These are phyloP conservation scores for Mastomys coucha DNA, from an alignment of 2,113 vertebrate species.

Conservation along the genomic window DNA sequence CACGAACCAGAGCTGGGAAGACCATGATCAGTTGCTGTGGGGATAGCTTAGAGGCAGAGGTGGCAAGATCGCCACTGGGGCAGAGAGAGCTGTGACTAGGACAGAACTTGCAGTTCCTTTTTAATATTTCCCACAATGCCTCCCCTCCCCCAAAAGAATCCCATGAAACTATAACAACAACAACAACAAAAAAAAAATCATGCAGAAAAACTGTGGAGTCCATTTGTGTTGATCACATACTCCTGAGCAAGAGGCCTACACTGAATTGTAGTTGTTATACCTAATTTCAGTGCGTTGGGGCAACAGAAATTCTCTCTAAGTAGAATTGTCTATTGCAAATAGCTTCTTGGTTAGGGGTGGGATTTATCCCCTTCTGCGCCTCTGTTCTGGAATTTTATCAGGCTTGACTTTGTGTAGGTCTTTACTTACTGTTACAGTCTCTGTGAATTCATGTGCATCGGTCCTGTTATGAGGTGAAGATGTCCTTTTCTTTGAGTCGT, in stretches of 20 bases:
- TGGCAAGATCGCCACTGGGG: no score
- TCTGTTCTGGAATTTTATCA: neutral
- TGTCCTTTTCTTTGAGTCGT: neutral
- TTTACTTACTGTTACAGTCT: neutral
- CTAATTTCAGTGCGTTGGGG: no score
- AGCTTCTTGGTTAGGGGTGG: neutral
- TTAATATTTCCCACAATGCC: no score
- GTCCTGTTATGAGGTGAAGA: neutral
- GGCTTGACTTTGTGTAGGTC: neutral
- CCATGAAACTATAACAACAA: neutral
- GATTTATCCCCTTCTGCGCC: neutral
- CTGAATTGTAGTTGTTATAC: neutral
- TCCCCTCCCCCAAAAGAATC: neutral
- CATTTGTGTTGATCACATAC: neutral
- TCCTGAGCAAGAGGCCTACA: neutral
- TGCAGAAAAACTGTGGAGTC: neutral
- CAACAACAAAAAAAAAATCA: neutral
- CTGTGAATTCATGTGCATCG: neutral
- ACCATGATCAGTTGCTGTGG: no score
- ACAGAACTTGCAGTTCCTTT: no score
- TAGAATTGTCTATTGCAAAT: neutral
- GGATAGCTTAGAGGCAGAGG: no score
- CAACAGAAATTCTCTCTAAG: neutral
- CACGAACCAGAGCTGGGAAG: no score
- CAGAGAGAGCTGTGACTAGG: no score